These are phyloP conservation scores for Crax fasciolata DNA, from an alignment of 2,797 vertebrate genomes.

Conservation along the genomic window DNA sequence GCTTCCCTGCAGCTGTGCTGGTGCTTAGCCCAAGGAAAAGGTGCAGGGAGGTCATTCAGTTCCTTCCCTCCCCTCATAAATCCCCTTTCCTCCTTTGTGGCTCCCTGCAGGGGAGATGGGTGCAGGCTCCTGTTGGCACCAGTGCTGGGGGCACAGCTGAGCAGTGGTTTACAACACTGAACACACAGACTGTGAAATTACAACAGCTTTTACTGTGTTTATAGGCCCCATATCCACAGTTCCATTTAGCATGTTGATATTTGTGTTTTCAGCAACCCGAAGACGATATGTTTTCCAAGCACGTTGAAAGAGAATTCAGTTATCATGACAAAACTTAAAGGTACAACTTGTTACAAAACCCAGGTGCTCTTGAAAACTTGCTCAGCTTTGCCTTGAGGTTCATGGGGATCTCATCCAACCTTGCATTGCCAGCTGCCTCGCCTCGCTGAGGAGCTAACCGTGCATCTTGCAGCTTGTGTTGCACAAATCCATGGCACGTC, in stretches of 20 bases:
- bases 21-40: background rate
- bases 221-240: background rate
- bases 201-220: background rate
- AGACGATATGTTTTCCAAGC: background rate
- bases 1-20: background rate
- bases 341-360: background rate
- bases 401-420: background rate
- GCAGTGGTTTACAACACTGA: background rate
- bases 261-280: background rate
- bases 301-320: background rate
- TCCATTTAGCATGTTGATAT: background rate
- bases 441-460: background rate
- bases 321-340: background rate
- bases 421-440: background rate
- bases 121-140: background rate
- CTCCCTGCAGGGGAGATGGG: background rate
- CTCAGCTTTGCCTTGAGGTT: fast-evolving
- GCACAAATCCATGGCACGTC: background rate
- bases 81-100: background rate
- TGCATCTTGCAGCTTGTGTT: fast-evolving
- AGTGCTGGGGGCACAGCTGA: background rate
- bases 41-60: background rate
- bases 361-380: background rate
- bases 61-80: background rate
- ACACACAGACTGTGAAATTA: fast-evolving